These are phyloP conservation scores for Sarcophaga caerulescens DNA, from an alignment of 2,888 invertebrate genomes.

Conservation along the genomic window DNA sequence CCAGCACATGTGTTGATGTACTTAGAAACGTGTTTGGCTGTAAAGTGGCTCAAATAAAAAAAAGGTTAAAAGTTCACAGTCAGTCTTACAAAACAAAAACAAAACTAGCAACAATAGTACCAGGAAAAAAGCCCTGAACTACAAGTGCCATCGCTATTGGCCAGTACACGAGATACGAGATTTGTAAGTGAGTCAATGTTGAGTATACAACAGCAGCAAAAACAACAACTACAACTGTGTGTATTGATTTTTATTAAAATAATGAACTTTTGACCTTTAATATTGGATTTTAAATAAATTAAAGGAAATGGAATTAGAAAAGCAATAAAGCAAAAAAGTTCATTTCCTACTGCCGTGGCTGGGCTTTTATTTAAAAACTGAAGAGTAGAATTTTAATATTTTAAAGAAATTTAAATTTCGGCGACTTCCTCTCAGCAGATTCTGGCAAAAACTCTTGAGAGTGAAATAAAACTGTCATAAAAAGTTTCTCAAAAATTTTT, in stretches of 20 bases:
- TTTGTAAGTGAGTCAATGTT: not conserved
- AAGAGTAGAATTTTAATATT: too few relatives aligned
- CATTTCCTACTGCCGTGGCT: too few relatives aligned
- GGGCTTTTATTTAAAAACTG: too few relatives aligned
- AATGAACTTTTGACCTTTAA: not conserved
- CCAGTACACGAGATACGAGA: not conserved
- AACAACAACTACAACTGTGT: too few relatives aligned
- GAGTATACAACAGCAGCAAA: too few relatives aligned
- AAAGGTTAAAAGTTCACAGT: slow-evolving; percentile 36
- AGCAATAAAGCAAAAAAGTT: not conserved
- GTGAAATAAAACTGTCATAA: too few relatives aligned
- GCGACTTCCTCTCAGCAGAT: too few relatives aligned
- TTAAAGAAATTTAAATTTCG: too few relatives aligned
- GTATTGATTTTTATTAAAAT: not conserved
- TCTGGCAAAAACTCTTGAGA: too few relatives aligned
- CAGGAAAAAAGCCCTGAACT: not conserved
- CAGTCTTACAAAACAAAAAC: not conserved
- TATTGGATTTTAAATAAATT: not conserved
- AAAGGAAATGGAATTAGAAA: not conserved
- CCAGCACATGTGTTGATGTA: not conserved
- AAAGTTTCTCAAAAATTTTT: too few relatives aligned
- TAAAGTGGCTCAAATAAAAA: not conserved
- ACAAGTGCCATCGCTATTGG: too few relatives aligned
- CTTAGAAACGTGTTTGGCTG: not conserved
- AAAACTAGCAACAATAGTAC: not conserved